Percentiles rank a stretch among this genome's conserved stretches.
phyloP scores from a whole-genome alignment of 2,888 invertebrate species.

The Alcis repandata region DNA sequence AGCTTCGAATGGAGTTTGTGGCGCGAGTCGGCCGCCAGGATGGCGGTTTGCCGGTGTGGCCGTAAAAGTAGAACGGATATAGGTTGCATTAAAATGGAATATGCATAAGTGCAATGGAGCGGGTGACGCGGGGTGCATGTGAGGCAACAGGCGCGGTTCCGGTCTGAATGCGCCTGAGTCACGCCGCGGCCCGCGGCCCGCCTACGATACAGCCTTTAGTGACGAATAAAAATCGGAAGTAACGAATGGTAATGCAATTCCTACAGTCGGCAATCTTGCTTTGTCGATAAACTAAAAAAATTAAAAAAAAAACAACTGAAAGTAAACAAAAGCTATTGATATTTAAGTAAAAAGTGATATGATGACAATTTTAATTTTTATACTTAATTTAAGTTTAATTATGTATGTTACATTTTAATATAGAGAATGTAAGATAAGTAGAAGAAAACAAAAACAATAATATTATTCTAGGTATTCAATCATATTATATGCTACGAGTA shows the following conservation, averaged over 20 bases:
- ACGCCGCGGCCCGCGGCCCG: conserved; percentile 33
- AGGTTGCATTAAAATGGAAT: conserved; percentile 59
- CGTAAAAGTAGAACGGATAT: conserved; percentile 83
- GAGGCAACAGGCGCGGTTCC: conserved; percentile 62
- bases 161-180: conserved; percentile 66
- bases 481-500: background rate
- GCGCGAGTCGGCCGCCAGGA: conserved; percentile 12
- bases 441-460: background rate
- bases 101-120: conserved; percentile 68
- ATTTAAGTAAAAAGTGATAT: too few relatives aligned
- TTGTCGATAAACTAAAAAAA: background rate
- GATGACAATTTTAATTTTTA: too few relatives aligned
- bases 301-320: background rate
- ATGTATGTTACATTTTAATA: background rate
- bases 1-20: conserved; percentile 6
- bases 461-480: too few relatives aligned
- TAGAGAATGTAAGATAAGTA: background rate
- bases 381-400: too few relatives aligned
- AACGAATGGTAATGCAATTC: background rate
- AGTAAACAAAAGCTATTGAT: background rate
- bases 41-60: conserved; percentile 37
- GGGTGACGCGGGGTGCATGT: conserved; percentile 62
- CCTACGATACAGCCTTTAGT: conserved; percentile 8
- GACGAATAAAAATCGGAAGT: conserved; percentile 3
- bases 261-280: background rate